A percentile compares a stretch with the other conserved stretches of the same genome.
phyloP scores from a whole-genome alignment of 2,888 invertebrate genomes.

The Lasioglossum calceatum region DNA sequence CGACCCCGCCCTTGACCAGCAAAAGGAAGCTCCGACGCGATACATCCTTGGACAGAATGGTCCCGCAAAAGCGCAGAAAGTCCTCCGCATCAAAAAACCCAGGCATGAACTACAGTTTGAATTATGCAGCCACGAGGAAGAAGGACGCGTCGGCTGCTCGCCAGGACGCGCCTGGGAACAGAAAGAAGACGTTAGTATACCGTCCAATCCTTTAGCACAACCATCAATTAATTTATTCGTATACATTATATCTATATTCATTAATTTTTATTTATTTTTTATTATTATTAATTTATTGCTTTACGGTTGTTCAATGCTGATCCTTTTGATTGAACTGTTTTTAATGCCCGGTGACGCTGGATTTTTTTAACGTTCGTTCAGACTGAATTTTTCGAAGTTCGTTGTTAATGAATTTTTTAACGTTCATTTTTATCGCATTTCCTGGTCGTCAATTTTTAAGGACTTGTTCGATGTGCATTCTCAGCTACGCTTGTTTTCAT shows the following conservation, averaged over 20 bases:
- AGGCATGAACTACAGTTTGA: neutral
- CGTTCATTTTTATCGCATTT: neutral
- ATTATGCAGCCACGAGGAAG: neutral
- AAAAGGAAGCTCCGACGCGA: slow-evolving; percentile 23
- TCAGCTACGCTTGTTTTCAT: neutral
- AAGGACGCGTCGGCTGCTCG: neutral
- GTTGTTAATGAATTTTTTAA: neutral
- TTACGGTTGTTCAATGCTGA: too few species aligned
- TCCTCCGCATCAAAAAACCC: neutral
- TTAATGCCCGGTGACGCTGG: neutral
- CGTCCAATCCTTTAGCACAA: neutral
- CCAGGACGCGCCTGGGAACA: neutral
- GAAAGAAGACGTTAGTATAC: neutral
- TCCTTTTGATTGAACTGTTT: neutral
- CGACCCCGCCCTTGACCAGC: slow-evolving; percentile 14
- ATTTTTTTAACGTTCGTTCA: neutral
- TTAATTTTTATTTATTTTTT: too few species aligned
- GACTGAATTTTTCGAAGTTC: neutral
- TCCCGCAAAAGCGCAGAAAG: slow-evolving; percentile 27
- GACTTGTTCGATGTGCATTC: neutral
- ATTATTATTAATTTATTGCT: too few species aligned
- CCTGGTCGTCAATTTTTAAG: neutral
- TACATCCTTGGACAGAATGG: neutral
- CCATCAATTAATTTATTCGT: neutral
- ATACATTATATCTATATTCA: too few species aligned